A percentile compares a stretch with the other conserved stretches of the same genome.
Evolutionary conservation across 1,140 invertebrate species (phyloP).

Genomic region (Atta cephalotes): DNA sequence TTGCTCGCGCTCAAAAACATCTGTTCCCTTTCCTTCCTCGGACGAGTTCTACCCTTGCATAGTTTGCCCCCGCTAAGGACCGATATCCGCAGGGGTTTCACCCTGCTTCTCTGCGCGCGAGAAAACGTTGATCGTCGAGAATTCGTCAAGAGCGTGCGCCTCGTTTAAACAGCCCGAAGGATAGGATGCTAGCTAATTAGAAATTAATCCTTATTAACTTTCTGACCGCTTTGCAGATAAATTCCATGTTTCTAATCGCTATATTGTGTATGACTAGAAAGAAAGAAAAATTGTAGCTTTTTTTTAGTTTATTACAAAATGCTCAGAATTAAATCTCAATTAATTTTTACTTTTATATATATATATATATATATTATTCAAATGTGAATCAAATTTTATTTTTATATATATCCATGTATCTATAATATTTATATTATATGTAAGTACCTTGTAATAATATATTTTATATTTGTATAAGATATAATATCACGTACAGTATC

Average conservation of each 20-base stretch:
- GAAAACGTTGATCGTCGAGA: slow-evolving; percentile 68
- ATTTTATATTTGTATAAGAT: too few relatives aligned
- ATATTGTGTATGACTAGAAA: neutral
- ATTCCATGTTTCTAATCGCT: neutral
- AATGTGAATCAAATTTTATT: neutral
- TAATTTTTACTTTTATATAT: neutral
- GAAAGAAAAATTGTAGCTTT: neutral
- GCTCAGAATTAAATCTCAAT: neutral
- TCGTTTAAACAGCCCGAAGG: slow-evolving; percentile 80
- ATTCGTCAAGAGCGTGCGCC: slow-evolving; percentile 63
- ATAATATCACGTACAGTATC: too few relatives aligned
- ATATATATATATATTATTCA: neutral
- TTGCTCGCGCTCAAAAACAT: slow-evolving; percentile 85
- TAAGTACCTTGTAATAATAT: too few relatives aligned
- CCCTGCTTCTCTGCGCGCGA: slow-evolving; percentile 76
- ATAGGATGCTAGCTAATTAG: slow-evolving; percentile 81
- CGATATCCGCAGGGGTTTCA: slow-evolving; percentile 80
- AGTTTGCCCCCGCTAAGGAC: slow-evolving; percentile 75
- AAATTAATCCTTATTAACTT: slow-evolving; percentile 69
- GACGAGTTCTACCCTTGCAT: slow-evolving; percentile 76
- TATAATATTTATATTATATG: slow-evolving; percentile 2
- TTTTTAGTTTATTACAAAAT: neutral
- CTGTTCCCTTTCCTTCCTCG: slow-evolving; percentile 83
- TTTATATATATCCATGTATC: neutral
- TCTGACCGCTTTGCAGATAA: neutral